Percentiles rank a stretch among this genome's conserved stretches.
Evolutionary conservation across 2,113 vertebrate genomes (phyloP).

Genomic region (Sapayoa aenigma): DNA sequence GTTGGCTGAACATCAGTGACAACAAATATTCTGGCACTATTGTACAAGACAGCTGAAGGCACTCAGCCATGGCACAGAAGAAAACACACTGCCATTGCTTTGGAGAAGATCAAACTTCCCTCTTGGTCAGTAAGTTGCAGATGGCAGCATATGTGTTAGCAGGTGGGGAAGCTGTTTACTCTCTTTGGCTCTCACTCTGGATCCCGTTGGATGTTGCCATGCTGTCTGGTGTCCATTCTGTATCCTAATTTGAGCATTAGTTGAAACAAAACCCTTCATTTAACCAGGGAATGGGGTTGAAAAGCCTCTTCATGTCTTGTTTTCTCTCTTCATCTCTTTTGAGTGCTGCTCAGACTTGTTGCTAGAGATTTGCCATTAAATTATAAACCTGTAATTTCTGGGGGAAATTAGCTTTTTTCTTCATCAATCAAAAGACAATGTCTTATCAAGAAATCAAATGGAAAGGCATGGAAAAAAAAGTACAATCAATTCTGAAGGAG

Average conservation of each 20-base stretch:
- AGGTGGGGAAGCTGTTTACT: slow-evolving; percentile 21
- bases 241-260: not conserved
- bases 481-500: not conserved
- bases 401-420: not conserved
- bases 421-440: not conserved
- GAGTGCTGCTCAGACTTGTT: not conserved
- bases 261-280: not conserved
- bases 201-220: not conserved
- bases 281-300: not conserved
- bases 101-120: not conserved
- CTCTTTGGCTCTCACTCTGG: not conserved
- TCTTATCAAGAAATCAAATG: not conserved
- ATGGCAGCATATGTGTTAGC: slow-evolving; percentile 17
- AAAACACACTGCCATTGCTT: not conserved
- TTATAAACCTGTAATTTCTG: not conserved
- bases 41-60: not conserved
- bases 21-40: slow-evolving; percentile 1
- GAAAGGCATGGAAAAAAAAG: not conserved
- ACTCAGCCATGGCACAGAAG: not conserved
- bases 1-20: slow-evolving; percentile 2
- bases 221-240: not conserved
- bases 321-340: not conserved
- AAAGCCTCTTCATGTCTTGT: not conserved
- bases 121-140: slow-evolving; percentile 20
- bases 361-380: not conserved